A percentile compares a stretch with the other conserved stretches of the same genome.
Conservation (phyloP, 2,888 invertebrate species). For the Dasypogon diadema region DNA sequence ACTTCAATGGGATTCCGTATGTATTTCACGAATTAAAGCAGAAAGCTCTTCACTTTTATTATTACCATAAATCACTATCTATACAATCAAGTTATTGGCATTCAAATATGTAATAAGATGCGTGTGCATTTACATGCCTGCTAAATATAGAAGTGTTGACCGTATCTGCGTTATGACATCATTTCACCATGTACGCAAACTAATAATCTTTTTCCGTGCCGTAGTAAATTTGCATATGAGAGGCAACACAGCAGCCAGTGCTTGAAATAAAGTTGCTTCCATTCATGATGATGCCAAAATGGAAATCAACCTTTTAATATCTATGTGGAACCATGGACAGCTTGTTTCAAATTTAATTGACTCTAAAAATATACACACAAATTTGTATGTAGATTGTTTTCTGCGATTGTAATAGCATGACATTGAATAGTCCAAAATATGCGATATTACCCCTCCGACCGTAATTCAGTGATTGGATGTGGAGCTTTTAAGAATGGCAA, state of each 20-base stretch:
- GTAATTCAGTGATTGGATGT: neutral
- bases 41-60: neutral
- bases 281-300: neutral
- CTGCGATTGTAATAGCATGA: neutral
- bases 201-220: neutral
- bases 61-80: neutral
- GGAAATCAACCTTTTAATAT: neutral
- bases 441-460: too few relatives aligned
- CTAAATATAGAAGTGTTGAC: slow-evolving; percentile 46
- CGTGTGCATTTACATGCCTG: neutral
- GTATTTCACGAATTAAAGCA: too few relatives aligned
- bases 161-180: slow-evolving; percentile 35
- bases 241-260: neutral
- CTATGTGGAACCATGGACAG: neutral
- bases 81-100: neutral
- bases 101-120: neutral
- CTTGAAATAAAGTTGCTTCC: neutral
- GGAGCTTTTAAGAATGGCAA: too few relatives aligned
- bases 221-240: neutral
- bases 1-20: too few relatives aligned
- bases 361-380: neutral
- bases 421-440: too few relatives aligned
- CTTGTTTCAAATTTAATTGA: neutral
- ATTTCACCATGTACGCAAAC: slow-evolving; percentile 15
- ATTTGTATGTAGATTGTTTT: neutral